These are phyloP conservation scores for Oreochromis spilurus DNA, from an alignment of 2,113 vertebrate genomes.

Conservation along the genomic window DNA sequence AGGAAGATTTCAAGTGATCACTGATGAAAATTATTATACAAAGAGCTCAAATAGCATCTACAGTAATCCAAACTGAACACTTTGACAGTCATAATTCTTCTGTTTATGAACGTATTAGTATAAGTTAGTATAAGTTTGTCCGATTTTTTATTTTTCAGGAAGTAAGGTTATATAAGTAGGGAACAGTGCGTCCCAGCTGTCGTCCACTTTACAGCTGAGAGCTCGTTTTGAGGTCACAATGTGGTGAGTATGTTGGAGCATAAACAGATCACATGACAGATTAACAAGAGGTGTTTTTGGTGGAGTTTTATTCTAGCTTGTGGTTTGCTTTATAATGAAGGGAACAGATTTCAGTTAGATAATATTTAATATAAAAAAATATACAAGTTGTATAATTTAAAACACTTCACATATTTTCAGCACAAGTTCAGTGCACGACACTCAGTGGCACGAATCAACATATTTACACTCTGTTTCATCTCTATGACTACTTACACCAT, in stretches of 20 bases:
- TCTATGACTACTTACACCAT: accelerated
- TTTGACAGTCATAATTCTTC: neutral
- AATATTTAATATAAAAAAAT: neutral
- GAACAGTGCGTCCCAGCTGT: neutral
- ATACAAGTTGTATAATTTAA: neutral
- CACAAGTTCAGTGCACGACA: accelerated
- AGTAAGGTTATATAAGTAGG: accelerated
- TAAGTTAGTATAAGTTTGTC: neutral
- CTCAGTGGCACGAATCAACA: neutral
- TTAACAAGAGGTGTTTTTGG: neutral
- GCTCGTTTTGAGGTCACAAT: neutral
- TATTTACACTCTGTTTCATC: neutral
- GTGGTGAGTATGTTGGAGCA: neutral
- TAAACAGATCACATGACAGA: neutral
- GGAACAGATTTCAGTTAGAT: neutral
- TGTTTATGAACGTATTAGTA: neutral
- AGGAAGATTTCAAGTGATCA: neutral
- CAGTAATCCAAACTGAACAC: neutral
- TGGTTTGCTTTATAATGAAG: neutral
- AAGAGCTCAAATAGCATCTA: neutral
- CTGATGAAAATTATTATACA: neutral
- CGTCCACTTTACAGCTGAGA: neutral
- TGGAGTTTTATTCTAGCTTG: neutral
- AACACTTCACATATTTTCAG: neutral
- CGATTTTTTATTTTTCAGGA: accelerated